phyloP scores from a whole-genome alignment of 2,888 invertebrate species.

The Aromia moschata region DNA sequence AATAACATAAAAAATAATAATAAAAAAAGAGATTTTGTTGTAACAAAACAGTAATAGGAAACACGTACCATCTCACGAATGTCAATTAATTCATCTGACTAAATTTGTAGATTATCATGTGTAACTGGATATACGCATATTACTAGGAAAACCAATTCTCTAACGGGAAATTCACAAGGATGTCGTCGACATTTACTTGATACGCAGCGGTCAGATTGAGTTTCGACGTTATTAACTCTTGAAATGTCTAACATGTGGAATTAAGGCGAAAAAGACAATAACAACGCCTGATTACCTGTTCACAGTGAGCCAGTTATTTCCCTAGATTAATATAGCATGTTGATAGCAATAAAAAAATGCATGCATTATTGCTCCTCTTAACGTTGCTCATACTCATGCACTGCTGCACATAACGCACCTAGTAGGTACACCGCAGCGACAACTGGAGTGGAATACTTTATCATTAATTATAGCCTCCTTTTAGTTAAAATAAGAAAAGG shows the following conservation, averaged over 20 bases:
- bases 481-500: too few species aligned
- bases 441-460: too few species aligned
- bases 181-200: conserved; percentile 18
- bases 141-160: conserved; percentile 33
- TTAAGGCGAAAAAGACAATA: conserved; percentile 20
- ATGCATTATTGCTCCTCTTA: too few species aligned
- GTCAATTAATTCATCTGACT: conserved; percentile 27
- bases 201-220: conserved; percentile 24
- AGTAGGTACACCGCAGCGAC: too few species aligned
- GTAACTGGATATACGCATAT: conserved; percentile 29
- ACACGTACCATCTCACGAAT: too few species aligned
- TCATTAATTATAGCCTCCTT: too few species aligned
- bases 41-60: too few species aligned
- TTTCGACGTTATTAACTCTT: conserved; percentile 22
- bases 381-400: too few species aligned
- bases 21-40: too few species aligned
- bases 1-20: too few species aligned
- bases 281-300: conserved; percentile 23
- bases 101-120: conserved; percentile 31
- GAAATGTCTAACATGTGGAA: conserved; percentile 17
- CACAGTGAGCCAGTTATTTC: conserved; percentile 12
- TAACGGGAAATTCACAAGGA: conserved; percentile 32
- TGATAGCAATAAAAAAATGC: too few species aligned
- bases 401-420: too few species aligned
- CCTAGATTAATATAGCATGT: not conserved